Base-by-base conservation (phyloP, 2,888 invertebrate species). In the Hanleya hanleyi region DNA sequence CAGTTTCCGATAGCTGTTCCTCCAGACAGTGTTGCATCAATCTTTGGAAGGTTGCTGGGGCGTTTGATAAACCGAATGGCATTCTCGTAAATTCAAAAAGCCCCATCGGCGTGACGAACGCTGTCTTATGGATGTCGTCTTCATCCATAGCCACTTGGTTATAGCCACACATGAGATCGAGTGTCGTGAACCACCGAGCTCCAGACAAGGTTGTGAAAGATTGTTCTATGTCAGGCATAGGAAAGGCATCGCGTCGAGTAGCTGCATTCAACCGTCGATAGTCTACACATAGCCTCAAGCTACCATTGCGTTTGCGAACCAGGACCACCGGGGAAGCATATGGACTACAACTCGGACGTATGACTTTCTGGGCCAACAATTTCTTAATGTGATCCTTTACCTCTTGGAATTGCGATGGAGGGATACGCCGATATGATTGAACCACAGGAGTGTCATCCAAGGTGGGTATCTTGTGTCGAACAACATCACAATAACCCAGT, bases 251-350 rank as follows among this genome's bases (percentile, higher is more conserved):
- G 57, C 62, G 51, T 12, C 69, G 32, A 0, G 76, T 77, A 33
- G 74, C 77, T 9, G 65, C 37, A 64, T 80, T 80, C 12, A 77
- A 49, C 49, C 67, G 64, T 29, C 77, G 32, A 37, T 75, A 77
- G 49, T 77, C 77, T 0, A 75, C 72, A 29, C 76, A 75, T 18
- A 78, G 41, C 22, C 77, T 61, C 12, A 70, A 29, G 12, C 61
- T 49, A 15, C 73, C 77, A 36, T 79, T 76, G 41, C 75, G 77
- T 65, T 81, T 81, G 12, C 67, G 1, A 0, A 79, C 74, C 6
- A 79, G 15, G 12, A 77, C 77, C 2, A 81, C 71, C 3, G 80
- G 78, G 12, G 77, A 76, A 6, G 77, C 73, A 61, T 73, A 81
- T 18, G 78, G 76, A 41, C 74, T 73, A n/a, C 37, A 57, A 51